Conservation (phyloP, 2,888 invertebrate species). For the Nephrotoma flavescens region DNA sequence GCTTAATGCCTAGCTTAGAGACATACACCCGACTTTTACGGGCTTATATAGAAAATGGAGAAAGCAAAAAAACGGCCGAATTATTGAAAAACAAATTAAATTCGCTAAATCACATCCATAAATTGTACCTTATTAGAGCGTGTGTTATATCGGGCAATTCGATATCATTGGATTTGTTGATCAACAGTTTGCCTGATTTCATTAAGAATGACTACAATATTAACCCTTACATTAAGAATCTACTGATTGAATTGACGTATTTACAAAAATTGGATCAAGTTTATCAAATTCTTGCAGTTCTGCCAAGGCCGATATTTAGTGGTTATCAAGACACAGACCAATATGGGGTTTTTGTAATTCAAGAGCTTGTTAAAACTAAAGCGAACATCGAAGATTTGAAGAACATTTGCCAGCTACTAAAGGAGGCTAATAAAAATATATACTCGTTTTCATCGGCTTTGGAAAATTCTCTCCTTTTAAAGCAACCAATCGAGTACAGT, state of each 20-base stretch:
- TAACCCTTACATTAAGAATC: conserved; percentile 20
- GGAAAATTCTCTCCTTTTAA: conserved; percentile 15
- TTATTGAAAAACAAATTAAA: conserved; percentile 17
- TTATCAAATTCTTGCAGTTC: conserved; percentile 28
- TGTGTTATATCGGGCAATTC: conserved; percentile 6
- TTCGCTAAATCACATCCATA: conserved; percentile 18
- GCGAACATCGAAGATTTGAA: conserved; percentile 28
- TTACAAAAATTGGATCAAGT: conserved; percentile 36
- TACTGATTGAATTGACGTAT: conserved; percentile 38
- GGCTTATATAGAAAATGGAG: conserved; percentile 36
- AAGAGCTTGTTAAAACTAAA: conserved; percentile 41
- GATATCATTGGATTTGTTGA: conserved; percentile 16
- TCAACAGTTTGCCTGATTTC: conserved; percentile 21
- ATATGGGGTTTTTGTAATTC: conserved; percentile 39
- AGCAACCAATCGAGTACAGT: not conserved
- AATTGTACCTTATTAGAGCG: conserved; percentile 18
- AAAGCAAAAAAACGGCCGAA: conserved; percentile 20
- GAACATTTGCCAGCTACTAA: conserved; percentile 20
- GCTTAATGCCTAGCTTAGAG: conserved; percentile 33
- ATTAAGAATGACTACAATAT: conserved; percentile 19
- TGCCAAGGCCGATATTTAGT: conserved; percentile 23
- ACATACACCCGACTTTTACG: conserved; percentile 37
- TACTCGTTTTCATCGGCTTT: conserved; percentile 33
- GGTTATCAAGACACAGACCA: conserved; percentile 36
- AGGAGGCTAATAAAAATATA: conserved; percentile 27